A percentile compares a stretch with the other conserved stretches of the same genome.
phyloP scores from a whole-genome alignment of 2,888 invertebrate species.

The Diaprepes abbreviatus region DNA sequence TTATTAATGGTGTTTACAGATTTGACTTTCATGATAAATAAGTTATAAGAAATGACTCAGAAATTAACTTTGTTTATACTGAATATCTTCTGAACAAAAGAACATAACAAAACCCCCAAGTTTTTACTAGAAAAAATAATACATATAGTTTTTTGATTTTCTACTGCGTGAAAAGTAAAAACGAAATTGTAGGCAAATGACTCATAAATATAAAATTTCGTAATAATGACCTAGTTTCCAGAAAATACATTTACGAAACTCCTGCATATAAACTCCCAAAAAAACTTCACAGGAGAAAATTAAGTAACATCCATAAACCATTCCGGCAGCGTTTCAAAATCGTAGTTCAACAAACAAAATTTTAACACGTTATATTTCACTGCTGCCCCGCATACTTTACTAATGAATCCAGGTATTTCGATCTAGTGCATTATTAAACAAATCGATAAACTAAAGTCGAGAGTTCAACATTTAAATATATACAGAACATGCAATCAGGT shows the following conservation, averaged over 20 bases:
- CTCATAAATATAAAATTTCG: no score
- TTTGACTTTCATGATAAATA: no score
- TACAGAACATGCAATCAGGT: constrained; percentile 1
- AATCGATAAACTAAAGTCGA: constrained; percentile 26
- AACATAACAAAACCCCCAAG: no score
- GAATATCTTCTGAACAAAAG: no score
- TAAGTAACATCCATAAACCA: constrained; percentile 12
- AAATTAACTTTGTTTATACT: no score
- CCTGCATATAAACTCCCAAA: no score
- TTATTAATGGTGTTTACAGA: no score
- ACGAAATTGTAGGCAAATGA: no score
- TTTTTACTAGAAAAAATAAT: no score
- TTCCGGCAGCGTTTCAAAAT: neutral
- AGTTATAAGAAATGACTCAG: no score
- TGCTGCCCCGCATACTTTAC: constrained; percentile 21
- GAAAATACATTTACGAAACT: neutral
- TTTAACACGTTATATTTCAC: constrained; percentile 7
- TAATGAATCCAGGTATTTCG: constrained; percentile 31
- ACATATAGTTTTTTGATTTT: no score
- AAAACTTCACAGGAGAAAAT: neutral
- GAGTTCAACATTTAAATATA: constrained; percentile 12
- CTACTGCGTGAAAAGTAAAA: no score
- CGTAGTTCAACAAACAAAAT: neutral
- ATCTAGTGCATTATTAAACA: constrained; percentile 21
- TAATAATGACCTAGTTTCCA: neutral